A percentile compares a stretch with the other conserved stretches of the same genome.
Evolutionary conservation across 2,113 vertebrate species (phyloP).

Genomic region (Alaudala cheleensis): DNA sequence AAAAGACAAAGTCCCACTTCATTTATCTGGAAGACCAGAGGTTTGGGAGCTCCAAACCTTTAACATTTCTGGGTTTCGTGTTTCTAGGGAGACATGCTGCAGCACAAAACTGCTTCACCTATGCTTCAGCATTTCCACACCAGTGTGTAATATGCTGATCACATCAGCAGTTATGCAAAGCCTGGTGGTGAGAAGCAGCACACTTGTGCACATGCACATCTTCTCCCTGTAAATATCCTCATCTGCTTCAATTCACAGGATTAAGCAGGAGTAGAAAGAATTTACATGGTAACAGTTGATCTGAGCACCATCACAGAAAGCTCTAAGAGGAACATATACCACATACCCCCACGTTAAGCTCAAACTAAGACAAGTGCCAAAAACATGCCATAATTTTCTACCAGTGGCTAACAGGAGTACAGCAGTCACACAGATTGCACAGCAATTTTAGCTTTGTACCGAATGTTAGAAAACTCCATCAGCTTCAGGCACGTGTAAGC

Average conservation of each 20-base stretch:
- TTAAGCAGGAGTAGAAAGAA: background rate
- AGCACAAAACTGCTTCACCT: background rate
- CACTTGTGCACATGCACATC: background rate
- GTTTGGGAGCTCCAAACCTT: background rate
- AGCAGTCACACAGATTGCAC: background rate
- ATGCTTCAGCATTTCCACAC: background rate
- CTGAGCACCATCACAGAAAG: background rate
- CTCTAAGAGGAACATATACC: background rate
- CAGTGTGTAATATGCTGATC: background rate
- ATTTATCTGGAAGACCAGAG: background rate
- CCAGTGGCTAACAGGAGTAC: background rate
- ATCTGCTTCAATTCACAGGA: background rate
- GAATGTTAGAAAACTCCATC: background rate
- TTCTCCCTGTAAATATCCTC: background rate
- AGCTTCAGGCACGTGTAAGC: background rate
- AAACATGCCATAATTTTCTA: background rate
- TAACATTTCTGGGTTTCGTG: background rate
- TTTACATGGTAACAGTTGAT: background rate
- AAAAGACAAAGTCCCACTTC: background rate
- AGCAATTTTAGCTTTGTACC: background rate
- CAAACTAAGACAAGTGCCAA: background rate
- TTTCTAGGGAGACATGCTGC: background rate
- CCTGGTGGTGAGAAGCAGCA: background rate
- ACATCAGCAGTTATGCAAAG: background rate
- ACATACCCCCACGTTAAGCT: background rate